These are phyloP conservation scores for Panagrolaimus sp. DNA, from an alignment of 1,140 invertebrate species.

Conservation along the genomic window DNA sequence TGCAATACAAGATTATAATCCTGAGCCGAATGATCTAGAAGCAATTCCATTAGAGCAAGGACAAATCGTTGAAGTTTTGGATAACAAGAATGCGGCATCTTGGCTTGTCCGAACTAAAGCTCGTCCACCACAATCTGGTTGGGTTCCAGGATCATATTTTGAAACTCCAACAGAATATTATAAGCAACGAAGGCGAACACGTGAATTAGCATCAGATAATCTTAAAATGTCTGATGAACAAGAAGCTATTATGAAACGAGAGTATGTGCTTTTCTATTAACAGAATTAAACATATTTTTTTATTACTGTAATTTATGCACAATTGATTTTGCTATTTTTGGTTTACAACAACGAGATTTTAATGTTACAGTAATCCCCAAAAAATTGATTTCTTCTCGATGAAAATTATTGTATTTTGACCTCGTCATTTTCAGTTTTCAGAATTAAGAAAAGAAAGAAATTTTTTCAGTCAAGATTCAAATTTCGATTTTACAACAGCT, in stretches of 20 bases:
- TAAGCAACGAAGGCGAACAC: constrained; percentile 57
- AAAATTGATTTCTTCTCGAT: no score
- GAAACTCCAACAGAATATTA: constrained; percentile 62
- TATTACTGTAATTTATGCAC: no score
- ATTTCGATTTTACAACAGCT: no score
- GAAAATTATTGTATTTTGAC: no score
- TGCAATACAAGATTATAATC: constrained; percentile 72
- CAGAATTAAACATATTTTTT: not conserved
- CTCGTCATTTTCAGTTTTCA: no score
- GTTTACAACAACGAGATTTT: no score
- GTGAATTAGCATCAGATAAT: constrained; percentile 53
- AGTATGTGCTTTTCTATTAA: constrained; percentile 55
- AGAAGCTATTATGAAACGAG: constrained; percentile 61
- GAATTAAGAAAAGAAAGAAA: no score
- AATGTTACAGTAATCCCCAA: no score
- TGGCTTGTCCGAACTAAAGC: constrained; percentile 55
- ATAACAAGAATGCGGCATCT: constrained; percentile 61
- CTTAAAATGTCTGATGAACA: constrained; percentile 60
- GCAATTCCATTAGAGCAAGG: constrained; percentile 73
- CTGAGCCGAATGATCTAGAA: constrained; percentile 66
- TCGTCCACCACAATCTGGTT: constrained; percentile 66
- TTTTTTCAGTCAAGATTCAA: no score
- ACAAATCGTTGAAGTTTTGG: constrained; percentile 77
- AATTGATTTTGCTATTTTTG: no score
- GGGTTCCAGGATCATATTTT: constrained; percentile 73